phyloP scores from a whole-genome alignment of 1,140 invertebrate species.

The Dreissena polymorpha region DNA sequence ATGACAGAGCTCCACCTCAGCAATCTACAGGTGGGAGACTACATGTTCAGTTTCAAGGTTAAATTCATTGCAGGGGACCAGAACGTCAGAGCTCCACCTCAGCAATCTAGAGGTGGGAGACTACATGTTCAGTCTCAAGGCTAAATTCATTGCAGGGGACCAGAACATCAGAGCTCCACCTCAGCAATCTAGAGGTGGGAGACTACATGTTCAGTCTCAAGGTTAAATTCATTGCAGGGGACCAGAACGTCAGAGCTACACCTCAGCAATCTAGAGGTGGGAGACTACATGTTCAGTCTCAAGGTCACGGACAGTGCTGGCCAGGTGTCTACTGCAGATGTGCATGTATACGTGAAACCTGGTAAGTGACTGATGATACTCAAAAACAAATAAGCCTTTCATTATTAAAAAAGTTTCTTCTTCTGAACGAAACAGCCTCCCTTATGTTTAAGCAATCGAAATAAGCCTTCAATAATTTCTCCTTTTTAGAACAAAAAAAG shows the following conservation, averaged over 20 bases:
- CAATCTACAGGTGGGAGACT: slow-evolving; percentile 95
- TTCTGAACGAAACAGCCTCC: background rate
- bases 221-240: slow-evolving; percentile 83
- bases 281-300: slow-evolving; percentile 95
- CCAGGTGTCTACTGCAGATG: slow-evolving; percentile 91
- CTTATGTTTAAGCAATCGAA: background rate
- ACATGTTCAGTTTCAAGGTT: slow-evolving; percentile 96
- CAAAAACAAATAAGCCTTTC: too few species aligned
- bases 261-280: slow-evolving; percentile 93
- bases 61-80: too few species aligned
- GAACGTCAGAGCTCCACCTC: too few species aligned
- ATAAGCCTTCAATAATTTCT: too few species aligned
- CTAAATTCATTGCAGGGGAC: too few species aligned
- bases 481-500: too few species aligned
- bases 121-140: too few species aligned
- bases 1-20: slow-evolving; percentile 93
- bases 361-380: slow-evolving; percentile 80
- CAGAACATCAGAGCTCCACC: too few species aligned
- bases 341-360: slow-evolving; percentile 96
- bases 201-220: too few species aligned
- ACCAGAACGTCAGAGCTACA: slow-evolving; percentile 92
- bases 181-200: too few species aligned
- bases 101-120: too few species aligned
- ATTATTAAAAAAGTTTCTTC: background rate
- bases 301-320: slow-evolving; percentile 95